Evolutionary conservation across 2,888 invertebrate genomes (phyloP), one percentile per base, ranked within the genome.

Genomic region (Tethea ocularis): DNA sequence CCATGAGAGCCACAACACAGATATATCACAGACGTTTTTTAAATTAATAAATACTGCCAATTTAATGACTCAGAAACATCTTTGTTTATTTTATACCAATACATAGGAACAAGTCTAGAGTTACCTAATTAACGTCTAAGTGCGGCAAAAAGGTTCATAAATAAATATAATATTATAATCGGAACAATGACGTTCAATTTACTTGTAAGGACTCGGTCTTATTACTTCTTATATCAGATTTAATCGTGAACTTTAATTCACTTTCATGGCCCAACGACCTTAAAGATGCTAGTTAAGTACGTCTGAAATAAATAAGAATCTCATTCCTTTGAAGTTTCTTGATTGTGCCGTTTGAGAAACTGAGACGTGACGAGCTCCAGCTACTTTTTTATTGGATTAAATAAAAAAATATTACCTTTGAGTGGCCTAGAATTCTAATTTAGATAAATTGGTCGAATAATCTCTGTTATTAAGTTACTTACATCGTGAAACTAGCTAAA

Each of bases 301-400:
- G 29, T 29, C 29, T 36, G 33, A 36, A 33, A 54, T 33, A 54
- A 54, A 33, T 33, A 33, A 20, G 54, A 54, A 22, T 8, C 33
- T 29, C 54, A 22, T 54, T 54, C 54, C 20, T 54, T 54, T 54
- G 33, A 54, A 54, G 54, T 36, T 46, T 20, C 20, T 46, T 54
- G 33, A 54, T 54, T 54, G 54, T 33, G 54, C 54, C 54, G 29
- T 52, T 54, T 54, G 33, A 10, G 54, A 20, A 20, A 22, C 33
- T 33, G 53, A 20, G 33, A 17, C 54, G 33, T 17, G 54, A 46
- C 20, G 46, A 46, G 46, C 46, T 46, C 46, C 46, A 10, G 33
- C 15, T 20, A 54, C 54, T 54, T 54, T 53, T 54, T 33, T 54
- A 33, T 54, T 54, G 33, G 33, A 54, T 54, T 36, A 33, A 5